Evolutionary conservation across 2,888 invertebrate genomes (phyloP), one percentile per base, ranked within the genome.

Genomic region (Sialis lutaria): DNA sequence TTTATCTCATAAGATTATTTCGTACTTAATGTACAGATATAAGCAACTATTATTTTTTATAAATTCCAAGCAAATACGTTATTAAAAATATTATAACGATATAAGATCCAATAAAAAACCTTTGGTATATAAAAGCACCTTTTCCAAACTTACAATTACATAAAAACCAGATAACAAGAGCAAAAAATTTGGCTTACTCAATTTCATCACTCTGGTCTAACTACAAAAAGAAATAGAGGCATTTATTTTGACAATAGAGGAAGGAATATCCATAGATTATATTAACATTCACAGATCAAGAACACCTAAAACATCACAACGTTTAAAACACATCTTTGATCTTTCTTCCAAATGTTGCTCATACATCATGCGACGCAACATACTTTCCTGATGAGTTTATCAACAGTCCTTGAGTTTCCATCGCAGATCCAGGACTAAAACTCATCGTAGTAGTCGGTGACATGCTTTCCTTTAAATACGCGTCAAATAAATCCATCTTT

Each of bases 361-460:
- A 42, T 10, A 42, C 42, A 32, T 32, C 33, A 4, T 10, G 32
- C 33, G 42, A 9, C 4, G 33, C 10, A 42, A 42, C 33, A 33
- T 42, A 42, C 6, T 33, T 22, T 22, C 22, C 22, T 2, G 22
- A 22, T 2, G 9, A 3, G 32, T 75, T 76, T 5, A 70, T 63
- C 12, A 80, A 62, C 47, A 81, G 63, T 60, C 80, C 79, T 51
- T 75, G 67, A 8, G 79, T 78, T 62, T 81, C 80, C 41, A 76
- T 75, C 0, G 79, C 79, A n/a, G 78, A 76, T 9, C 76, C 75
- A 0, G 79, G 79, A 51, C 72, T 73, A 46, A 72, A 57, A 57
- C 77, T 79, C 22, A 76, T 73, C 30, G 69, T 71, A 1, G 70
- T 70, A 1, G 72, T 68, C 34, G 71, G 73, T 4, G 75, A 74